Percentiles rank a stretch among this genome's conserved stretches.
Evolutionary conservation across 2,888 invertebrate genomes (phyloP).

Genomic region (Mimachlamys varia): DNA sequence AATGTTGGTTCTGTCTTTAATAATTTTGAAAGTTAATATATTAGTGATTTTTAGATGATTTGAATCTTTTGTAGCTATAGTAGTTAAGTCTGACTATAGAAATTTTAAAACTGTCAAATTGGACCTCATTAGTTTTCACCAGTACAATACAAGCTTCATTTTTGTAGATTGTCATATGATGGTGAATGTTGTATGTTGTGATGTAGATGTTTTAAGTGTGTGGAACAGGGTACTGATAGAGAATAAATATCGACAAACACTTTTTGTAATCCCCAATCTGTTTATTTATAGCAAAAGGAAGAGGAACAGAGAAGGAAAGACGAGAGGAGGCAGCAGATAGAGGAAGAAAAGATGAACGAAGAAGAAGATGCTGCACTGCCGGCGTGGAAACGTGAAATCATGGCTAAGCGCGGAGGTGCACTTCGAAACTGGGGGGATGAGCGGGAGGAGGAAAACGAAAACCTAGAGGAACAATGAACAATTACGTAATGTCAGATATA

Average conservation of each 20-base stretch:
- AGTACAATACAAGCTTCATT: too few relatives aligned
- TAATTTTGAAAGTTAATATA: too few relatives aligned
- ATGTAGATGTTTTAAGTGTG: background rate
- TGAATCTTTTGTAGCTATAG: too few relatives aligned
- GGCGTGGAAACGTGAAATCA: slow-evolving; percentile 71
- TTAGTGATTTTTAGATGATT: too few relatives aligned
- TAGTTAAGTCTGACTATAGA: too few relatives aligned
- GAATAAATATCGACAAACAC: background rate
- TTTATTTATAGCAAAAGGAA: slow-evolving; percentile 43
- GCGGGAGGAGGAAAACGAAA: slow-evolving; percentile 60
- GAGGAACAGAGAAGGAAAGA: slow-evolving; percentile 48
- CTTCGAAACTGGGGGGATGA: slow-evolving; percentile 66
- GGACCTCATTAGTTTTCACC: too few relatives aligned
- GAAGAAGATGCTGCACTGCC: slow-evolving; percentile 70
- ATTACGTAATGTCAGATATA: background rate
- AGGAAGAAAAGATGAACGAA: slow-evolving; percentile 54
- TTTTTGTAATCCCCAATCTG: background rate
- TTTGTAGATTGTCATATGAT: too few relatives aligned
- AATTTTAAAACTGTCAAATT: too few relatives aligned
- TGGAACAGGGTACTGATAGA: background rate
- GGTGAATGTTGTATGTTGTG: background rate
- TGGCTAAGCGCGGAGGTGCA: slow-evolving; percentile 64
- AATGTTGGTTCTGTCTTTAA: too few relatives aligned
- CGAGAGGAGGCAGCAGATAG: slow-evolving; percentile 55
- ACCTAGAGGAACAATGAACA: slow-evolving; percentile 45